Percentiles rank a stretch among this genome's conserved stretches.
Conservation (phyloP, 2,113 vertebrate genomes). For the Chaetodon auriga region DNA sequence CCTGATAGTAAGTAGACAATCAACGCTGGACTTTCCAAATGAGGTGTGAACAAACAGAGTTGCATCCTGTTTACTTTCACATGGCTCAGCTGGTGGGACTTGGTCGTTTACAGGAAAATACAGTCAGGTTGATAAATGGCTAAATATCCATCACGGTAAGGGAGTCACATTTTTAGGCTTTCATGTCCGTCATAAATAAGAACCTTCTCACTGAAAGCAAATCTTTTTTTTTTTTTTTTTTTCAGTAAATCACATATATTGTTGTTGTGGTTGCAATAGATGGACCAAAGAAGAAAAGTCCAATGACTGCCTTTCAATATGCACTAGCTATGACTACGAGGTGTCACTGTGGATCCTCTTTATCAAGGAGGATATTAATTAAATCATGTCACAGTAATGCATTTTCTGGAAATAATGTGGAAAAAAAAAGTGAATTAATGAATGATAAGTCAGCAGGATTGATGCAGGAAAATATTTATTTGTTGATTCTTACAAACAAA, state of each 20-base stretch:
- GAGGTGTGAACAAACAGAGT: conserved; percentile 14
- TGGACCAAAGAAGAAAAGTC: background rate
- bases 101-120: conserved; percentile 27
- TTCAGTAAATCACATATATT: conserved; percentile 9
- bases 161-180: background rate
- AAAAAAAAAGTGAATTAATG: conserved; percentile 16
- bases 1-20: background rate
- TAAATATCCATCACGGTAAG: background rate
- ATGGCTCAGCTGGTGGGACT: background rate
- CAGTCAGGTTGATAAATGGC: background rate
- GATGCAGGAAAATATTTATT: conserved; percentile 70
- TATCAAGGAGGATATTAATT: background rate
- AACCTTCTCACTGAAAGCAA: background rate
- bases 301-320: background rate
- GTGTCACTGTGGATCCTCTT: background rate
- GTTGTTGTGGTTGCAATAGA: background rate
- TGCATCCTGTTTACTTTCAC: background rate
- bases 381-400: background rate
- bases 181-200: background rate
- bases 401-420: background rate
- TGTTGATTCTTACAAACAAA: conserved; percentile 37
- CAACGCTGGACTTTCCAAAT: conserved; percentile 51
- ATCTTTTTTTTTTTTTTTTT: background rate
- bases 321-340: background rate
- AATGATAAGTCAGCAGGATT: conserved; percentile 2